Percentiles rank a stretch among this genome's conserved stretches.
phyloP scores from a whole-genome alignment of 2,888 invertebrate genomes.

The Plebejus anna region DNA sequence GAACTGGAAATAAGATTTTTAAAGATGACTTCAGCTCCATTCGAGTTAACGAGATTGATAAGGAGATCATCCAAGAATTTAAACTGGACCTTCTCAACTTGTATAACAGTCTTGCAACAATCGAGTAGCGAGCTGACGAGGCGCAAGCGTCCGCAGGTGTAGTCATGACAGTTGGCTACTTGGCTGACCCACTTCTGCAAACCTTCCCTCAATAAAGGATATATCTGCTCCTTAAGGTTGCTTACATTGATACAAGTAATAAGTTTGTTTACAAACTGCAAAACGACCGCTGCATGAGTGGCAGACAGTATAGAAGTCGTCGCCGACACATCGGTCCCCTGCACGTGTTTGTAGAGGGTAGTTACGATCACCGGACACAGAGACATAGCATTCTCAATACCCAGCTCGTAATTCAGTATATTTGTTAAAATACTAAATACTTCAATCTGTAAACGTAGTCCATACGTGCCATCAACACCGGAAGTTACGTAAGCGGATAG shows the following conservation, averaged over 20 bases:
- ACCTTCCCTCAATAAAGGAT: conserved; percentile 63
- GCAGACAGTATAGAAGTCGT: conserved; percentile 72
- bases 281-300: conserved; percentile 79
- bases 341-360: conserved; percentile 79
- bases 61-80: conserved; percentile 56
- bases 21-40: conserved; percentile 65
- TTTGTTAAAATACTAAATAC: conserved; percentile 79
- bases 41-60: conserved; percentile 59
- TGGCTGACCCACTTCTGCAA: conserved; percentile 74
- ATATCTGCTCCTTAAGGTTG: conserved; percentile 56
- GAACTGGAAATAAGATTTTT: conserved; percentile 60
- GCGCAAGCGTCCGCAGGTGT: conserved; percentile 68
- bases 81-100: conserved; percentile 52
- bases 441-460: conserved; percentile 82
- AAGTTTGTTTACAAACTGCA: conserved; percentile 66
- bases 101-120: conserved; percentile 58
- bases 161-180: conserved; percentile 55
- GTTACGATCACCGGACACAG: conserved; percentile 78
- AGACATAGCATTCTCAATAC: conserved; percentile 63
- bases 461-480: conserved; percentile 69
- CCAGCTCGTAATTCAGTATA: conserved; percentile 75
- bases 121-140: conserved; percentile 61
- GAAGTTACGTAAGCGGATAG: conserved; percentile 79
- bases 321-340: conserved; percentile 73
- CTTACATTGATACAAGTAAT: conserved; percentile 48